Percentiles rank a stretch among this genome's conserved stretches.
These are phyloP conservation scores for Mya arenaria DNA, from an alignment of 1,140 invertebrate species.

Conservation along the genomic window DNA sequence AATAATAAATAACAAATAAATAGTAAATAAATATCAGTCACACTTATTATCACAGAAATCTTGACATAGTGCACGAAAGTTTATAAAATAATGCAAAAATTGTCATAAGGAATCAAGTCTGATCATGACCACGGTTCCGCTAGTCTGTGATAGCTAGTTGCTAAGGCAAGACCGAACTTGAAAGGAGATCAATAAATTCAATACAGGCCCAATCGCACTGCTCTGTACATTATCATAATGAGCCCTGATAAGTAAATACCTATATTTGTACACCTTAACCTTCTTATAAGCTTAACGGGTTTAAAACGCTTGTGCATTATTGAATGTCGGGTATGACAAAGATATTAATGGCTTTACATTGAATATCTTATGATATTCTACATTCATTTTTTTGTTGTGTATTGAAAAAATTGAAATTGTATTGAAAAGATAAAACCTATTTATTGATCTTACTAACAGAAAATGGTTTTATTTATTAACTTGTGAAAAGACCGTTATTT, in stretches of 20 bases:
- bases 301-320: neutral
- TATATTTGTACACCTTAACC: slow-evolving; percentile 6
- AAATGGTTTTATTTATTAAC: too few species aligned
- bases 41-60: slow-evolving; percentile 32
- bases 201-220: slow-evolving; percentile 53
- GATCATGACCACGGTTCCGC: slow-evolving; percentile 1
- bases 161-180: slow-evolving; percentile 50
- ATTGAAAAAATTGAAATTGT: too few species aligned
- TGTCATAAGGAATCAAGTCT: slow-evolving; percentile 39
- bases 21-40: slow-evolving; percentile 7
- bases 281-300: neutral
- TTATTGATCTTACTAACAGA: too few species aligned
- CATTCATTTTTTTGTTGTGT: too few species aligned
- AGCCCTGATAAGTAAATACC: slow-evolving; percentile 46
- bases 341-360: too few species aligned
- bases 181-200: slow-evolving; percentile 54
- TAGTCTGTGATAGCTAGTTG: slow-evolving; percentile 18
- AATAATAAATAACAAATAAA: slow-evolving; percentile 5
- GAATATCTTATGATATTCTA: too few species aligned
- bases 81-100: slow-evolving; percentile 4
- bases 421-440: too few species aligned
- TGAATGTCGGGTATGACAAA: too few species aligned
- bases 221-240: slow-evolving; percentile 48
- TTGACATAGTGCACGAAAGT: neutral
- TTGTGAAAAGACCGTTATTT: too few species aligned